Percentiles rank a stretch among this genome's conserved stretches.
Conservation (phyloP, 2,797 vertebrate species). For the Spinus pinus region DNA sequence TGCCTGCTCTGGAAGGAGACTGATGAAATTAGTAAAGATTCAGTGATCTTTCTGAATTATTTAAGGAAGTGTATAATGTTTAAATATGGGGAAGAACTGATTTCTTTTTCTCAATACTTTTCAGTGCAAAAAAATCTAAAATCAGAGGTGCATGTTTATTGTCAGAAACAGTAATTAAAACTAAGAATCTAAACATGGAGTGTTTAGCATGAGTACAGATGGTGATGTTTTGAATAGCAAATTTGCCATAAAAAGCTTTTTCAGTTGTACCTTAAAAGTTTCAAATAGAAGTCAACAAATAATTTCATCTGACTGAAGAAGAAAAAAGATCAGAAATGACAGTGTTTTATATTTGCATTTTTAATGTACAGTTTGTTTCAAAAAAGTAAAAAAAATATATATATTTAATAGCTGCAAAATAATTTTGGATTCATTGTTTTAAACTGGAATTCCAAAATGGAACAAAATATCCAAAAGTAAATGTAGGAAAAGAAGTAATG, state of each 20-base stretch:
- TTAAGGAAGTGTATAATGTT: background rate
- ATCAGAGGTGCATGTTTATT: background rate
- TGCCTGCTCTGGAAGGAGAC: background rate
- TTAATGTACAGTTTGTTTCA: background rate
- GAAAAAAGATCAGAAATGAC: background rate
- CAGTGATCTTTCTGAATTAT: background rate
- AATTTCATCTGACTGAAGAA: background rate
- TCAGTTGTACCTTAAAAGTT: background rate
- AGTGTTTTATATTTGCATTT: background rate
- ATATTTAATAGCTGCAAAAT: background rate
- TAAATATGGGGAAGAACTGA: background rate
- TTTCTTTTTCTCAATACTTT: background rate
- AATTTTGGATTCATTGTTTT: background rate
- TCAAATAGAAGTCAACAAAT: background rate
- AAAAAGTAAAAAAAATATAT: background rate
- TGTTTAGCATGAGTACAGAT: background rate
- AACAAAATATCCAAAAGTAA: background rate
- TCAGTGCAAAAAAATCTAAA: background rate
- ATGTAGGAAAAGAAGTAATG: background rate
- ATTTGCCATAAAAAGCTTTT: background rate
- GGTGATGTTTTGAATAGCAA: background rate
- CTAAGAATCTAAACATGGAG: background rate
- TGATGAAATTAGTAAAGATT: background rate
- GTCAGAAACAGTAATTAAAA: background rate
- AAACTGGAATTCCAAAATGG: background rate